Conservation (phyloP, 2,113 vertebrate species). For the Thalassoma bifasciatum region DNA sequence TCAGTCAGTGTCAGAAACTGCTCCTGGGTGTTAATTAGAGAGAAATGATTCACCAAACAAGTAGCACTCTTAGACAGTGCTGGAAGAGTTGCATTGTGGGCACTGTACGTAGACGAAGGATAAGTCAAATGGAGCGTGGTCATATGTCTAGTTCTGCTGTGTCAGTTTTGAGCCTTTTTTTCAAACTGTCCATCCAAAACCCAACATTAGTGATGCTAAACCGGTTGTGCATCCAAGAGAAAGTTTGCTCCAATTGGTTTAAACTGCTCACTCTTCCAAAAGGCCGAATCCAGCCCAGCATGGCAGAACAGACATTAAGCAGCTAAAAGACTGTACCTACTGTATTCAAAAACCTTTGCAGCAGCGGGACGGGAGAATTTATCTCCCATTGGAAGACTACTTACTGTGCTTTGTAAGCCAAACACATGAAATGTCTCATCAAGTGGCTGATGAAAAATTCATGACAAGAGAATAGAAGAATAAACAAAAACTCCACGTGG, state of each 20-base stretch:
- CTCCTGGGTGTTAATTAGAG: too few species aligned
- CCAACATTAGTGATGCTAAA: neutral
- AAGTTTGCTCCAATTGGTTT: neutral
- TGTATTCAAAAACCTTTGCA: constrained; percentile 19
- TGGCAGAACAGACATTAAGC: neutral
- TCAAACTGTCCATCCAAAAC: too few species aligned
- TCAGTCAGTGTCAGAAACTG: too few species aligned
- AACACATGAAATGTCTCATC: constrained; percentile 53
- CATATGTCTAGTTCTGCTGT: too few species aligned
- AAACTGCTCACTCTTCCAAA: neutral
- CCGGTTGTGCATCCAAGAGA: neutral
- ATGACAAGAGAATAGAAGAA: constrained; percentile 57
- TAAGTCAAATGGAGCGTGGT: too few species aligned
- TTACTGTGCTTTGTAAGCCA: constrained; percentile 41
- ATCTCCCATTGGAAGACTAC: neutral
- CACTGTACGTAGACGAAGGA: too few species aligned
- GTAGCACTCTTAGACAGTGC: too few species aligned
- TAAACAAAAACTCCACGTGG: constrained; percentile 46
- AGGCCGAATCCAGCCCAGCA: neutral
- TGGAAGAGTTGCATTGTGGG: too few species aligned
- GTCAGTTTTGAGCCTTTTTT: too few species aligned
- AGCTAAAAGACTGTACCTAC: neutral
- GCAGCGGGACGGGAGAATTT: constrained; percentile 15
- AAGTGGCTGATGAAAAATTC: constrained; percentile 67
- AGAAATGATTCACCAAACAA: too few species aligned